Conservation (phyloP, 2,888 invertebrate species). For the Iselma pallidipennis region DNA sequence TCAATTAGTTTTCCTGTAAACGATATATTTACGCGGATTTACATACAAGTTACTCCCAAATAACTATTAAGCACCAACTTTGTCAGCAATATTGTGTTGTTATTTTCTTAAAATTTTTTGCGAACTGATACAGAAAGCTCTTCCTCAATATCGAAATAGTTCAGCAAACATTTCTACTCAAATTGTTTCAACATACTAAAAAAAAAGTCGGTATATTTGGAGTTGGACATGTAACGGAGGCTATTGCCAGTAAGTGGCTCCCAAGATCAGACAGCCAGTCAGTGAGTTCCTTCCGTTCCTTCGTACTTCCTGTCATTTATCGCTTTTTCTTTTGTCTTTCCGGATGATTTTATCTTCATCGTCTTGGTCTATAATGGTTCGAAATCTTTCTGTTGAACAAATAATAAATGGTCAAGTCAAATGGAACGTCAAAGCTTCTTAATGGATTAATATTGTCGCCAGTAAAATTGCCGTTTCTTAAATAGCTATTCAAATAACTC, state of each 20-base stretch:
- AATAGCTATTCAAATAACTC: background rate
- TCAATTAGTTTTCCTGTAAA: background rate
- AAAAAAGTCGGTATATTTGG: slow-evolving; percentile 11
- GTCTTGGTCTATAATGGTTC: slow-evolving; percentile 34
- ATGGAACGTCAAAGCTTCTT: slow-evolving; percentile 7
- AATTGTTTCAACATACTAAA: background rate
- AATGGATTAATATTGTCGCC: background rate
- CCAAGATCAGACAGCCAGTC: slow-evolving; percentile 42
- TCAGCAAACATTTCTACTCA: background rate
- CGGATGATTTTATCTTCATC: slow-evolving; percentile 36
- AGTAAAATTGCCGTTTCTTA: background rate
- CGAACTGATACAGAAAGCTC: background rate
- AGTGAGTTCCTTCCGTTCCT: slow-evolving; percentile 44
- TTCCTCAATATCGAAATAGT: background rate
- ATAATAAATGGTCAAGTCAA: slow-evolving; percentile 38
- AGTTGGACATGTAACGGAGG: slow-evolving; percentile 21
- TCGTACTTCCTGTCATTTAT: slow-evolving; percentile 45
- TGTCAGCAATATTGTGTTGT: background rate
- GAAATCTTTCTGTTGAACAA: slow-evolving; percentile 36
- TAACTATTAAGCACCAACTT: background rate
- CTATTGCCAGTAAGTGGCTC: slow-evolving; percentile 39
- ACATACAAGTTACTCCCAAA: background rate
- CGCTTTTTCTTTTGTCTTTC: slow-evolving; percentile 44
- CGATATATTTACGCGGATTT: background rate
- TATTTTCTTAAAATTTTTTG: background rate